Base-by-base conservation (phyloP, 1,140 invertebrate genomes). In the Drosophila navojoa region DNA sequence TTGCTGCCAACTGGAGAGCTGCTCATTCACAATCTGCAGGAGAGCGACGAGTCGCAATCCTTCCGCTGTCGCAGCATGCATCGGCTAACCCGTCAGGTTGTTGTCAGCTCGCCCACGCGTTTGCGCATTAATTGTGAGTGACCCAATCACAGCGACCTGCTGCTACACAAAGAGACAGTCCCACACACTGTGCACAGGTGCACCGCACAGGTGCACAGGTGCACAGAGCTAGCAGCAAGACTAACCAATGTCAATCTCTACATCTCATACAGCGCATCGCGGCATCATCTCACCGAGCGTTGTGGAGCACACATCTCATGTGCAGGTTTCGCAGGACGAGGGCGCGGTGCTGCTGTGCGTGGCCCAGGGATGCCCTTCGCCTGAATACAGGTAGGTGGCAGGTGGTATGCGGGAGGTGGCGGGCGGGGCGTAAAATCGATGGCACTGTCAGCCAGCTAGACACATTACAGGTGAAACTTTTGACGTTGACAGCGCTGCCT, bases 1-100 rank as follows among this genome's bases (percentile, higher is more conserved):
- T 94, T 96, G 73, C 93, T 96, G 71, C 95, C 96, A 59, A 95
- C 95, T n/a, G 96, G 96, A 40, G 96, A 97, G 91, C 93, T 97
- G 69, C 93, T 96, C 78, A 95, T 97, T 61, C 95, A 96, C 90
- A 95, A 96, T 86, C 93, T 96, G 71, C 95, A 96, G 80, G 95
- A 94, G 91, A 95, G 93, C 89, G 96, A 97, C 91, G 95, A 96
- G 82, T 95, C 95, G 84, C 94, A 94, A 58, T 94, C 94, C 32
- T 97, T 96, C 92, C 94, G 95, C 68, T 97, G 96, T 86, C 94
- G 96, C 75, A 96, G 96, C 58, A 95, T 96, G 93, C 96, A 97
- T 92, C 93, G 95, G 44, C 93, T 97, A 22, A 96, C 96, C 67
- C 94, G 95, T 74, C 94, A 96, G 93, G 94, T 95, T 58, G 95